phyloP scores from a whole-genome alignment of 2,797 vertebrate species.

The Nasua narica region DNA sequence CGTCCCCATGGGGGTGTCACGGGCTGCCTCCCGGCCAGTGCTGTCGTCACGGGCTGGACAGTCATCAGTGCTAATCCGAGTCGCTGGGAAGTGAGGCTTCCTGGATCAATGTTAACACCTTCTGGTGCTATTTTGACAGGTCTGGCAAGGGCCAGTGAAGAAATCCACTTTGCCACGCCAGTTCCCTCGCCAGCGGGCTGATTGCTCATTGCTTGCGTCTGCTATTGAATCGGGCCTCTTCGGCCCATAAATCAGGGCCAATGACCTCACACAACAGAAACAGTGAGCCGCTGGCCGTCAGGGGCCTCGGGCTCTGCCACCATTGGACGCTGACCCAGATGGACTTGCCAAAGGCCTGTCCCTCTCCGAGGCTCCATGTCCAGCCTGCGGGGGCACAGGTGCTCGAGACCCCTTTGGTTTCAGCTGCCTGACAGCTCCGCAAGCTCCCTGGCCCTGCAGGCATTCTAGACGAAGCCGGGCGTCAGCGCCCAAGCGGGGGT shows the following conservation, averaged over 20 bases:
- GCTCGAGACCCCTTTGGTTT: neutral
- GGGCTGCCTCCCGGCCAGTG: neutral
- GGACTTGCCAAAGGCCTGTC: neutral
- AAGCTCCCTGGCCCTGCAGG: neutral
- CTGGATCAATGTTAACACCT: neutral
- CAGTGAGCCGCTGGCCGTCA: neutral
- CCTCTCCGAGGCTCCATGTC: neutral
- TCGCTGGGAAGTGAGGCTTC: neutral
- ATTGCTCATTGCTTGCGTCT: neutral
- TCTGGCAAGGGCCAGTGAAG: neutral
- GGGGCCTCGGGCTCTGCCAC: neutral
- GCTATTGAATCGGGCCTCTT: constrained; percentile 18
- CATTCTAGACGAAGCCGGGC: neutral
- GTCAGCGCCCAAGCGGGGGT: neutral
- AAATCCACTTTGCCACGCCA: constrained; percentile 14
- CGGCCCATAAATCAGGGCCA: constrained; percentile 1
- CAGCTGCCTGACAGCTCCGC: neutral
- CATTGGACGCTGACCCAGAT: neutral
- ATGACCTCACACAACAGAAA: neutral
- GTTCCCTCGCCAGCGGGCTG: neutral
- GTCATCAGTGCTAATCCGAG: neutral
- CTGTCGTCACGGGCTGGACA: neutral
- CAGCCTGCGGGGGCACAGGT: neutral
- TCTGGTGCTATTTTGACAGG: neutral
- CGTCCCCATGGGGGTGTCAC: neutral